These are phyloP conservation scores for Channa maculata DNA, from an alignment of 2,113 vertebrate species.

Conservation along the genomic window DNA sequence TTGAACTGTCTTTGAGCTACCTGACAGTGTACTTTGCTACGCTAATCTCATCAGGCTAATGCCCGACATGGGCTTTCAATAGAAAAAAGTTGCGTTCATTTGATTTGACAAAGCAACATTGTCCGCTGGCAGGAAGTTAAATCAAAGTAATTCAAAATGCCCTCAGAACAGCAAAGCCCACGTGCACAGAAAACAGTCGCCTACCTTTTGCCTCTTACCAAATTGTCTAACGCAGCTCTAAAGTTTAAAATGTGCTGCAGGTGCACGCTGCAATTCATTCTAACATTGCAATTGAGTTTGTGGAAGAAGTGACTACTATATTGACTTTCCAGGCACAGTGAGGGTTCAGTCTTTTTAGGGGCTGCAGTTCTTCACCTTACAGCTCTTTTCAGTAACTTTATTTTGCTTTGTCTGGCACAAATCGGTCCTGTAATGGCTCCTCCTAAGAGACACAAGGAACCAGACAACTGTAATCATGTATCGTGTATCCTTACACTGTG, in stretches of 20 bases:
- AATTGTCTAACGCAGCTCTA: neutral
- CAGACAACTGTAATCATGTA: slow-evolving; percentile 15
- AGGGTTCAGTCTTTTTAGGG: neutral
- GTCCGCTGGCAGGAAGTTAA: too few species aligned
- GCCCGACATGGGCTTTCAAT: neutral
- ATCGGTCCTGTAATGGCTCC: slow-evolving; percentile 27
- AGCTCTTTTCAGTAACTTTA: slow-evolving; percentile 23
- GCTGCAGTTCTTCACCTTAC: neutral
- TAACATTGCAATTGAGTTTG: neutral
- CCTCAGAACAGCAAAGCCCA: too few species aligned
- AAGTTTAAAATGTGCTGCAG: neutral
- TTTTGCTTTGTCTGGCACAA: slow-evolving; percentile 30
- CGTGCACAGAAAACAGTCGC: neutral
- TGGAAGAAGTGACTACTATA: neutral
- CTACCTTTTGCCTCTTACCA: neutral
- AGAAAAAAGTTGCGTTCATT: too few species aligned
- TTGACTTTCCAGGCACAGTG: neutral
- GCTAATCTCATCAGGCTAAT: neutral
- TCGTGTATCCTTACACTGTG: slow-evolving; percentile 9
- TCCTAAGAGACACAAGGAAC: neutral
- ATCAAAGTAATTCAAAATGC: too few species aligned
- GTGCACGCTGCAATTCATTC: neutral
- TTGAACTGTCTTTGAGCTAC: neutral
- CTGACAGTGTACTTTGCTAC: neutral
- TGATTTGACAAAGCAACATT: too few species aligned